These are phyloP conservation scores for Leptothorax acervorum DNA, from an alignment of 2,888 invertebrate species.

Conservation along the genomic window DNA sequence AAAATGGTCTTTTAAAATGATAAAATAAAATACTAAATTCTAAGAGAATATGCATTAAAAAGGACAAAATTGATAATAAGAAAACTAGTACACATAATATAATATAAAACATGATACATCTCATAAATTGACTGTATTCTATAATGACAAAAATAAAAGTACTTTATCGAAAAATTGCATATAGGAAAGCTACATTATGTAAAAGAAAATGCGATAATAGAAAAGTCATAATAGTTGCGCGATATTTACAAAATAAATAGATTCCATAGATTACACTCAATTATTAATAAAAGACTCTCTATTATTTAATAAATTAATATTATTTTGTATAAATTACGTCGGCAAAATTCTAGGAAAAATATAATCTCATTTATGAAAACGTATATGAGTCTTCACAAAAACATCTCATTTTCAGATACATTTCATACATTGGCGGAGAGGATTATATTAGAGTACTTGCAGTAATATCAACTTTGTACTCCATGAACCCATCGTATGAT, in stretches of 20 bases:
- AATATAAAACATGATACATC: neutral
- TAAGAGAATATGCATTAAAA: neutral
- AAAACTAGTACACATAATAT: neutral
- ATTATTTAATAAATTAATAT: slow-evolving; percentile 6
- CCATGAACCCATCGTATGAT: neutral
- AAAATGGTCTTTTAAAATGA: neutral
- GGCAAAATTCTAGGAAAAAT: too few species aligned
- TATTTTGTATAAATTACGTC: too few species aligned
- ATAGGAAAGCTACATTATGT: neutral
- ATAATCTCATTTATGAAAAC: too few species aligned
- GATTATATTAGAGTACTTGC: neutral
- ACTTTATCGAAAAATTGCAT: neutral
- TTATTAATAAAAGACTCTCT: neutral
- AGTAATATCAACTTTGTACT: neutral
- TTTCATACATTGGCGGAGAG: neutral
- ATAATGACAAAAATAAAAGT: neutral
- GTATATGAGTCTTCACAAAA: neutral
- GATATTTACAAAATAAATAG: neutral
- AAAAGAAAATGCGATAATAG: neutral
- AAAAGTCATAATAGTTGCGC: neutral
- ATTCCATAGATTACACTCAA: neutral
- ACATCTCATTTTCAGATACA: neutral
- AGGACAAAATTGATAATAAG: neutral
- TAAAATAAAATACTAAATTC: neutral
- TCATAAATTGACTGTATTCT: neutral